Conservation (phyloP, 2,797 vertebrate species). For the Etheostoma perlongum region DNA sequence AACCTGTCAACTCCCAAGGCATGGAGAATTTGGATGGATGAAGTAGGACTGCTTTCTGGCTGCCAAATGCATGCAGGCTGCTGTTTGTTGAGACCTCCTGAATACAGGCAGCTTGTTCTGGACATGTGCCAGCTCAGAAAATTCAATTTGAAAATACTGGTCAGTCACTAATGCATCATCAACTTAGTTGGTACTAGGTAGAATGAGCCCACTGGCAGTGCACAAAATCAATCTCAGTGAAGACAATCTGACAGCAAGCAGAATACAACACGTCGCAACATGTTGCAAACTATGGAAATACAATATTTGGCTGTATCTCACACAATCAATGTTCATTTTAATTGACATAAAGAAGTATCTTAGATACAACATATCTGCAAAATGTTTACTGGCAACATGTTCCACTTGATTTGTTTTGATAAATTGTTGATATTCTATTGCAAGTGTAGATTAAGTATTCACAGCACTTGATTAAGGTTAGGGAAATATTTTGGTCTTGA, state of each 20-base stretch:
- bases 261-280: constrained; percentile 52
- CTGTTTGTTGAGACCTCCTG: constrained; percentile 77
- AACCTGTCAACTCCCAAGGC: constrained; percentile 79
- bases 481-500: no score
- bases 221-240: constrained; percentile 74
- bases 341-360: no score
- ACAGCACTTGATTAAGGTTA: no score
- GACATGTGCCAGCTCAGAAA: constrained; percentile 70
- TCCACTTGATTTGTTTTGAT: neutral
- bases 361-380: no score
- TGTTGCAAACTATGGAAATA: constrained; percentile 54
- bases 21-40: constrained; percentile 82
- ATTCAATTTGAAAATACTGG: constrained; percentile 81
- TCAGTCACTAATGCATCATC: constrained; percentile 80
- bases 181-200: constrained; percentile 70
- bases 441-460: neutral
- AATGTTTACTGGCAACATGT: neutral
- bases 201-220: constrained; percentile 67
- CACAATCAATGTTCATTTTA: constrained; percentile 15
- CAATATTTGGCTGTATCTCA: constrained; percentile 28
- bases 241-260: constrained; percentile 65
- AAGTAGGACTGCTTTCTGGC: constrained; percentile 73
- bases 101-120: constrained; percentile 76
- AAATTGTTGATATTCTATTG: neutral
- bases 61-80: constrained; percentile 76